Evolutionary conservation across 2,797 vertebrate species (phyloP).

Genomic region (Allochrocebus solatus): DNA sequence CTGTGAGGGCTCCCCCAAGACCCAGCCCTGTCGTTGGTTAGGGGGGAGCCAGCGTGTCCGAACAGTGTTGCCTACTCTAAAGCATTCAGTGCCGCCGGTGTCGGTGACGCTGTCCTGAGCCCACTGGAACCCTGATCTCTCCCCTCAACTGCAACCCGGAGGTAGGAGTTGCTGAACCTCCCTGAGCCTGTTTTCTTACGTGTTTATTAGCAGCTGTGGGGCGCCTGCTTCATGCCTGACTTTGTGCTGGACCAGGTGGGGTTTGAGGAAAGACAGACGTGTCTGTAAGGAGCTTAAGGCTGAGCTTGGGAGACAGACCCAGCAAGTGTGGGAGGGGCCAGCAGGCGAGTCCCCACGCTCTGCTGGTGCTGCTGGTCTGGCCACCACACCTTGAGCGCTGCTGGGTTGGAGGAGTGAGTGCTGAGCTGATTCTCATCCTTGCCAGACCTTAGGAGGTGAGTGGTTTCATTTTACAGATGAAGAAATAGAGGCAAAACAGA

Average conservation of each 20-base stretch:
- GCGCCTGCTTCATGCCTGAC: fast-evolving
- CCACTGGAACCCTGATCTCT: fast-evolving
- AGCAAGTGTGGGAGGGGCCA: fast-evolving
- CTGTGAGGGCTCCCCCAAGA: neutral
- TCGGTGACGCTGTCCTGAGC: neutral
- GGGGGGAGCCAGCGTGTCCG: neutral
- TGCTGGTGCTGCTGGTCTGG: too few species aligned
- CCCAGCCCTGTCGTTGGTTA: neutral
- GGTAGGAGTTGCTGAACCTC: fast-evolving
- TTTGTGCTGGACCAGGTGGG: neutral
- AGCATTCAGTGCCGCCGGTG: fast-evolving
- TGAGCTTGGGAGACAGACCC: neutral
- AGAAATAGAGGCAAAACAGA: too few species aligned
- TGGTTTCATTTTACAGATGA: too few species aligned
- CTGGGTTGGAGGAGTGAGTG: too few species aligned
- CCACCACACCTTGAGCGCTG: too few species aligned
- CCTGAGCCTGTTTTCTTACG: fast-evolving
- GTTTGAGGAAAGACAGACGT: fast-evolving
- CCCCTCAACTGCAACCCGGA: fast-evolving
- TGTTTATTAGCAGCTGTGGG: neutral
- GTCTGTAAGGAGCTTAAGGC: fast-evolving
- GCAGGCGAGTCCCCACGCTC: too few species aligned
- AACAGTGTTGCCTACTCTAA: too few species aligned
- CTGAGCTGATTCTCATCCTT: too few species aligned
- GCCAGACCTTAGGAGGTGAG: too few species aligned